Evolutionary conservation across 2,113 vertebrate genomes (phyloP), one percentile per base, ranked within the genome.

Genomic region (Gavialis gangeticus): DNA sequence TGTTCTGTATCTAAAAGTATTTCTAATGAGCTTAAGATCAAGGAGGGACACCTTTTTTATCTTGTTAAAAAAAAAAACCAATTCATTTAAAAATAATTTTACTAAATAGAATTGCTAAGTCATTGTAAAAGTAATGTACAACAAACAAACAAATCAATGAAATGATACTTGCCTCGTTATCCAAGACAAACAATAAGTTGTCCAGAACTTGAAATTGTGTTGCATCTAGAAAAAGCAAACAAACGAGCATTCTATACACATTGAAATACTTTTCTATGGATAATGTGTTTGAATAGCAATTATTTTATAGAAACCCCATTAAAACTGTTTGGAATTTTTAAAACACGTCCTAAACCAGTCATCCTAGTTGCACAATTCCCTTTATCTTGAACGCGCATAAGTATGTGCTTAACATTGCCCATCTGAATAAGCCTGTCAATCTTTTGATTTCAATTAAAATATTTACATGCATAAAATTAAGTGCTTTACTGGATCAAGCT

Each of bases 111-210:
- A 30, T 2, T 4, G 54, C 86, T 67, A 82, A 93, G 10, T 5
- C 86, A 21, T 19, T 67, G 81, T 3, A 59, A 91, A 18, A 95
- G 7, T 30, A 19, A 0, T 22, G 24, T 27, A 66, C 64, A 90
- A 64, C 3, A 0, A 84, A 80, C 58, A 46, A 46, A 4, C 56
- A 79, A 81, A 56, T 16, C 66, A 69, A 34, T 25, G 18, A 30
- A 54, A 37, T 34, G 37, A 73, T 30, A 96, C 98, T 90, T 97
- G 99, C 99, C 97, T 98, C 98, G 6, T 98, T 98, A 96, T 99
- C 98, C 67, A 99, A 98, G 96, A 99, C 94, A 95, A 99, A 99
- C 73, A 99, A 97, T 22, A 98, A 97, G 84, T 98, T 99, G 82
- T 98, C 99, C 91, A 99, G 96, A 84, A 99, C 97, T 86, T 99